Evolutionary conservation across 1,140 invertebrate genomes (phyloP), one percentile per base, ranked within the genome.

Genomic region (Aphidius ervi): DNA sequence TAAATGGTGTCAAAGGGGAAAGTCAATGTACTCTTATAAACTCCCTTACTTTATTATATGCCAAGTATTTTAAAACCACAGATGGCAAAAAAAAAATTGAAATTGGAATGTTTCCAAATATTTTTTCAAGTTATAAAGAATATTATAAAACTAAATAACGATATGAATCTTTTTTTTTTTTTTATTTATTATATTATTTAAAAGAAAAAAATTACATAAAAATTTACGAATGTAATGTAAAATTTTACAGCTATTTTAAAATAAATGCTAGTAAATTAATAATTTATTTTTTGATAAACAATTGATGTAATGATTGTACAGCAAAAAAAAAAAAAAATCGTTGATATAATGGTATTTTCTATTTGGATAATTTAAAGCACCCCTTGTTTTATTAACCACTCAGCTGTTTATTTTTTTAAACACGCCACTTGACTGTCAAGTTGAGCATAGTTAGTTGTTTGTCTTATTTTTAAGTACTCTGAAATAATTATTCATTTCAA

Each of bases 1-100:
- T 71, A 72, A 75, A 77, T 71, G 72, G 75, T 74, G 73, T 73
- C 72, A 77, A 76, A 77, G 71, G 74, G 73, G 73, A 74, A 64
- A 67, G 66, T 62, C 68, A 63, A 65, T 58, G 67, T 70, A 62
- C 65, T 68, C 52, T 40, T 5, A 31, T 50, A 42, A 40, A 47
- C 56, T 16, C 56, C 45, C 20, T 48, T 48, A 5, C 7, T 20
- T 16, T 48, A 16, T 47, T 16, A 16, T 48, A 20, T 46, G 43
- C 43, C 9, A 43, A 61, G 63, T 63, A 53, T 56, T 63, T 59
- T 63, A 59, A 64, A 64, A 62, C 50, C 53, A 52, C 39, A 39
- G 37, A 7, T 41, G 31, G 56, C 8, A 52, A 31, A 42, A 37
- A 45, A 63, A 49, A 61, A n/a, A 10, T 48, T 37, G 10, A 40